Evolutionary conservation across 2,113 vertebrate species (phyloP).

Genomic region (Megaceryle torquata): DNA sequence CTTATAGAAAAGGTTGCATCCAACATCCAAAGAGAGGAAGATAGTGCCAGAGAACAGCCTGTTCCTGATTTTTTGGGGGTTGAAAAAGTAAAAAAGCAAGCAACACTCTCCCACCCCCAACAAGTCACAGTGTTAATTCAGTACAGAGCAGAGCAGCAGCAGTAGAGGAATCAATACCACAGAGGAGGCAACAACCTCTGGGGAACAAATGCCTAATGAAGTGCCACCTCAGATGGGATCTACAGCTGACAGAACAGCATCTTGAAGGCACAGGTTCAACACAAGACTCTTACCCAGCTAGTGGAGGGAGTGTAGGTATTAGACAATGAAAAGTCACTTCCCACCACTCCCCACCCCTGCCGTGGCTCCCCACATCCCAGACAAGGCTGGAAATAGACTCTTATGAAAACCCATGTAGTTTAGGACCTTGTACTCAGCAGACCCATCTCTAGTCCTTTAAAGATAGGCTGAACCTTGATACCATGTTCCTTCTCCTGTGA

Average conservation of each 20-base stretch:
- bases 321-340: background rate
- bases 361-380: background rate
- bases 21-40: background rate
- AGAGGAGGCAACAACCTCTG: background rate
- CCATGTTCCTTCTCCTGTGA: background rate
- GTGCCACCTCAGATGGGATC: background rate
- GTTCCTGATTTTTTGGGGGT: background rate
- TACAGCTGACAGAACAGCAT: background rate
- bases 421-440: background rate
- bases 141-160: background rate
- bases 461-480: background rate
- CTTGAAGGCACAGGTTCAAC: background rate
- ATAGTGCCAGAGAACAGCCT: background rate
- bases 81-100: background rate
- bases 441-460: background rate
- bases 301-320: background rate
- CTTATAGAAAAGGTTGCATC: background rate
- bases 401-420: background rate
- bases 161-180: background rate
- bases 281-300: background rate
- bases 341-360: too few species aligned
- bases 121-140: background rate
- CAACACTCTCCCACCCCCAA: background rate
- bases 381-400: background rate
- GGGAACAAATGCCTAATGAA: background rate